These are phyloP conservation scores for Chromoteleia sp. DNA, from an alignment of 2,888 invertebrate species.

Conservation along the genomic window DNA sequence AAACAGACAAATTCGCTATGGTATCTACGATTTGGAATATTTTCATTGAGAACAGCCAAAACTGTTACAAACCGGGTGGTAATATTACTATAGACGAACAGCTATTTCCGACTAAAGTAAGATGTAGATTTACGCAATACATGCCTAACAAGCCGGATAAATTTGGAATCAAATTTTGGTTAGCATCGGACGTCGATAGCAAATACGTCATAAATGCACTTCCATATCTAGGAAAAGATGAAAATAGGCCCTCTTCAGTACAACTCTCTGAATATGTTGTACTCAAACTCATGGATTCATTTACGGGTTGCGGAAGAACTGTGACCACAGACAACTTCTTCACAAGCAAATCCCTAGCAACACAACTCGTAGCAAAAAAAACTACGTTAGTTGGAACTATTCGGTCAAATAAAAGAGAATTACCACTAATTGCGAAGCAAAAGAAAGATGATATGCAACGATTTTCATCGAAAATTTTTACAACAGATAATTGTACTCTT, in stretches of 20 bases:
- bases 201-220: too few relatives aligned
- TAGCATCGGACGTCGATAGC: too few relatives aligned
- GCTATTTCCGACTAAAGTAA: constrained; percentile 74
- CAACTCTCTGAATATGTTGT: constrained; percentile 73
- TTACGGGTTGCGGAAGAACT: constrained; percentile 69
- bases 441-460: constrained; percentile 55
- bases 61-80: constrained; percentile 70
- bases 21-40: constrained; percentile 72
- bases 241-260: constrained; percentile 38
- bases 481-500: constrained; percentile 69
- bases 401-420: constrained; percentile 68
- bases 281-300: constrained; percentile 74
- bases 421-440: constrained; percentile 31
- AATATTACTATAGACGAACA: constrained; percentile 74
- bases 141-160: too few relatives aligned
- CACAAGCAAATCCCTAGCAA: constrained; percentile 71
- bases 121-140: constrained; percentile 48
- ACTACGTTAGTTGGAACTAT: constrained; percentile 74
- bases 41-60: constrained; percentile 72
- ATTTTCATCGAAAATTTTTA: constrained; percentile 70
- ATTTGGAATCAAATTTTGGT: too few relatives aligned
- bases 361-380: constrained; percentile 71
- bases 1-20: constrained; percentile 72
- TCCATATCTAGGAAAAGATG: too few relatives aligned
- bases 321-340: constrained; percentile 75